Evolutionary conservation across 1,140 invertebrate genomes (phyloP).

Genomic region (Drosophila carrolli): DNA sequence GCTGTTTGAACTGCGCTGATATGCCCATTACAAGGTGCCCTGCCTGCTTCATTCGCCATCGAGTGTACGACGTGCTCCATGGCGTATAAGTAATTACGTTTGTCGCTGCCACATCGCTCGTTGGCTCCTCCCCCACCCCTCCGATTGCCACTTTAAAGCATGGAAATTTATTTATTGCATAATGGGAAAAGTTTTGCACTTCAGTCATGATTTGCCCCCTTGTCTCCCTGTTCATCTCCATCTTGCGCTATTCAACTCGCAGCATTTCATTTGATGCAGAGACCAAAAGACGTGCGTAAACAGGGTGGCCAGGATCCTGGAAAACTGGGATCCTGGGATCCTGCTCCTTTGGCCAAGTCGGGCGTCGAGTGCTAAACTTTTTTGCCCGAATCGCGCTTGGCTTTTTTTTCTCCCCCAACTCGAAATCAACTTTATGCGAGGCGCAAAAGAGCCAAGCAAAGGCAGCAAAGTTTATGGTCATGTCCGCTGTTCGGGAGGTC

Average conservation of each 20-base stretch:
- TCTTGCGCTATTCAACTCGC: constrained; percentile 47
- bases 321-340: not conserved
- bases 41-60: not conserved
- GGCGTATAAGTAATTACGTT: constrained; percentile 47
- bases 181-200: constrained; percentile 82
- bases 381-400: constrained; percentile 38
- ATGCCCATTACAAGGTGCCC: constrained; percentile 43
- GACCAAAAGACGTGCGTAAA: constrained; percentile 66
- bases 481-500: constrained; percentile 16
- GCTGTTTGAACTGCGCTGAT: constrained; percentile 47
- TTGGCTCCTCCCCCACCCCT: not conserved
- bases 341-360: constrained; percentile 16
- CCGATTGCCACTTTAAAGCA: constrained; percentile 65
- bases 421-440: constrained; percentile 49
- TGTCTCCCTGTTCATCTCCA: constrained; percentile 7
- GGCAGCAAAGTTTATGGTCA: constrained; percentile 55
- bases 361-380: constrained; percentile 59
- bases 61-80: constrained; percentile 14
- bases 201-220: constrained; percentile 68
- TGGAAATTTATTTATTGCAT: constrained; percentile 80
- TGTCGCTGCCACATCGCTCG: constrained; percentile 20
- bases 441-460: constrained; percentile 1
- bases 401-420: constrained; percentile 23
- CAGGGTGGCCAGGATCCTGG: constrained; percentile 22
- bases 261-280: constrained; percentile 72